phyloP scores from a whole-genome alignment of 2,113 vertebrate genomes.

The Stomatorhinus ivindoensis region DNA sequence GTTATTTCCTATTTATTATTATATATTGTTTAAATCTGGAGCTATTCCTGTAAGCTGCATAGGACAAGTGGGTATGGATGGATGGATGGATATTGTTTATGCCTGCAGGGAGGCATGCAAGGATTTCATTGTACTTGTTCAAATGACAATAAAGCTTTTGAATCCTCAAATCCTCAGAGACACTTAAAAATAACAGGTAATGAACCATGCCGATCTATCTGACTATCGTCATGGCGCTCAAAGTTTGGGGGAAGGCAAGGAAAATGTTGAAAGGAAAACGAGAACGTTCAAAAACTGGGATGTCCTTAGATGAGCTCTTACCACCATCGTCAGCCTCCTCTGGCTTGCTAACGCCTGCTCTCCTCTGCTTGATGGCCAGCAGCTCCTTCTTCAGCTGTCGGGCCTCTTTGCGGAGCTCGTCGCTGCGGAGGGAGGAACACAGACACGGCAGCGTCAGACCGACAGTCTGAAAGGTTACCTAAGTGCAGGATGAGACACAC shows the following conservation, averaged over 20 bases:
- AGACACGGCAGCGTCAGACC: conserved; percentile 15
- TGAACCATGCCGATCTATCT: not conserved
- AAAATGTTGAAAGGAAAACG: not conserved
- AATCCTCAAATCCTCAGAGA: not conserved
- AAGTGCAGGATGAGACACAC: not conserved
- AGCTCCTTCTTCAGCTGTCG: conserved; percentile 89
- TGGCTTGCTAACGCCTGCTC: conserved; percentile 59
- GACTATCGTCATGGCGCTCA: not conserved
- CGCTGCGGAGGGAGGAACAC: conserved; percentile 62
- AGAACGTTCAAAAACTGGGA: not conserved
- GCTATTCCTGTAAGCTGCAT: not conserved
- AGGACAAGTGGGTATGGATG: not conserved
- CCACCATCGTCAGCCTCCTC: conserved; percentile 61
- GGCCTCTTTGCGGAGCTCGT: conserved; percentile 84
- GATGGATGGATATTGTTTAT: not conserved
- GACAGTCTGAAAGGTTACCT: not conserved
- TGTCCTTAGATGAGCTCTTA: conserved; percentile 35
- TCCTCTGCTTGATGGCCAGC: conserved; percentile 83
- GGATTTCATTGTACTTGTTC: not conserved
- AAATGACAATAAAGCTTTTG: not conserved
- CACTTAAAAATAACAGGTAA: not conserved
- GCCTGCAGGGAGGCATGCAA: not conserved
- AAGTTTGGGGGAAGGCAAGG: not conserved
- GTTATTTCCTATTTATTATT: not conserved
- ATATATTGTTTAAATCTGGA: not conserved